Base-by-base conservation (phyloP, 2,113 vertebrate genomes). In the Rattus norvegicus region DNA sequence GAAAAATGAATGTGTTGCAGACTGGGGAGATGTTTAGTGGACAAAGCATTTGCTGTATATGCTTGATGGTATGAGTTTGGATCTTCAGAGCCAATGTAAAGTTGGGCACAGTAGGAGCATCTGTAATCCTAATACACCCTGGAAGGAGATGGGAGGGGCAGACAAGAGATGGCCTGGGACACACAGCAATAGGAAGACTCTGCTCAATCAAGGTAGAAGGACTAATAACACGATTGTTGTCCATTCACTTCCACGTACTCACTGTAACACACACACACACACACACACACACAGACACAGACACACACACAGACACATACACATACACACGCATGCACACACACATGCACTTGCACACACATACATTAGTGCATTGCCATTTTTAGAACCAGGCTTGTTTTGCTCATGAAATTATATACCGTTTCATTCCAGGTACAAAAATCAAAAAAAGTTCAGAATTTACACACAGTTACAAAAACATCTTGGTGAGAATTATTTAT, bases 1-100 rank as follows among this genome's bases (percentile, higher is more conserved):
- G 59, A 85, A 90, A 96, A 92, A 39, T 85, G 94, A 75, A 20
- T n/a, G 65, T 52, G 20, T 85, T 91, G 28, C 56, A 20, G 43
- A 36, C 43, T 52, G 43, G 63, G 63, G 43, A 86, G 61, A 49
- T 49, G 61, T 36, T 49, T 17, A 13, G 39, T 30, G 52, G 83
- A 28, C 24, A 49, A 67, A 36, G 43, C n/a, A 11, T 20, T 67
- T 67, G 11, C 30, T 36, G 17, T 13, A 7, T 17, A 24, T 52
- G 17, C 43, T 39, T 67, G 16, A 49, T 7, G 28, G 49, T 12
- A 9, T 47, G 43, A 33, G 63, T 67, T 67, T 49, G 43, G 17
- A 3, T 67, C 5, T 36, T 52, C 12, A 28, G 36, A 28, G 30
- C 69, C 49, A 33, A 17, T 16, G 24, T 73, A 16, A 54, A 28